Evolutionary conservation across 2,888 invertebrate genomes (phyloP).

Genomic region (Rhagophthalmus giganteus): DNA sequence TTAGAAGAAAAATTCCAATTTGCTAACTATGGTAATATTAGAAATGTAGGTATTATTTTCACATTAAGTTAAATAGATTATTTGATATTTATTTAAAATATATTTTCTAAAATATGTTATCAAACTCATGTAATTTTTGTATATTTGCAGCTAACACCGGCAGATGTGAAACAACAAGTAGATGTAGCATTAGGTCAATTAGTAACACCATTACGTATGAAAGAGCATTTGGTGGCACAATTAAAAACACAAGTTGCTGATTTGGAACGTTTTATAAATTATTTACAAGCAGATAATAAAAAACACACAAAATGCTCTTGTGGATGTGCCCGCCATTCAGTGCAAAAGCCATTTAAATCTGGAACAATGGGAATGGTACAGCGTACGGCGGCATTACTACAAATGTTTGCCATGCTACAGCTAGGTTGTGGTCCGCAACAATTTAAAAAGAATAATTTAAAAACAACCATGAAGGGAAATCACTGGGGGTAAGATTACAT

Average conservation of each 20-base stretch:
- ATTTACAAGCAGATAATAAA: conserved; percentile 82
- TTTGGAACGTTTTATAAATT: conserved; percentile 93
- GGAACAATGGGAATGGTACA: conserved; percentile 79
- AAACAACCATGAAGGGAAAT: conserved; percentile 81
- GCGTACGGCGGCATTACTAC: conserved; percentile 85
- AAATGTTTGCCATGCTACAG: conserved; percentile 91
- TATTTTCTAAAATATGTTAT: too few species aligned
- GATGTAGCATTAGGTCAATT: conserved; percentile 89
- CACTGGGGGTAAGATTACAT: conserved; percentile 78
- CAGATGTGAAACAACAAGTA: conserved; percentile 85
- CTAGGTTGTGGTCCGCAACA: conserved; percentile 79
- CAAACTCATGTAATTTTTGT: too few species aligned
- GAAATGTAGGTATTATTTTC: too few species aligned
- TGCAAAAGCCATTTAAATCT: conserved; percentile 51
- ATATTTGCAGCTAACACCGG: conserved; percentile 65
- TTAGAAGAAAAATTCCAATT: too few species aligned
- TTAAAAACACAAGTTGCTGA: conserved; percentile 96
- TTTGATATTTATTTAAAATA: too few species aligned
- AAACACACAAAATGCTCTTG: conserved; percentile 54
- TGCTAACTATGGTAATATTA: too few species aligned
- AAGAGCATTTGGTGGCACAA: conserved; percentile 93
- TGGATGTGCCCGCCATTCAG: conserved; percentile 56
- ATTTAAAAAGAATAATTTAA: conserved; percentile 78
- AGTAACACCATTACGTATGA: conserved; percentile 91
- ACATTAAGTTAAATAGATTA: too few species aligned